These are phyloP conservation scores for Hyla sarda DNA, from an alignment of 2,113 vertebrate genomes.

Conservation along the genomic window DNA sequence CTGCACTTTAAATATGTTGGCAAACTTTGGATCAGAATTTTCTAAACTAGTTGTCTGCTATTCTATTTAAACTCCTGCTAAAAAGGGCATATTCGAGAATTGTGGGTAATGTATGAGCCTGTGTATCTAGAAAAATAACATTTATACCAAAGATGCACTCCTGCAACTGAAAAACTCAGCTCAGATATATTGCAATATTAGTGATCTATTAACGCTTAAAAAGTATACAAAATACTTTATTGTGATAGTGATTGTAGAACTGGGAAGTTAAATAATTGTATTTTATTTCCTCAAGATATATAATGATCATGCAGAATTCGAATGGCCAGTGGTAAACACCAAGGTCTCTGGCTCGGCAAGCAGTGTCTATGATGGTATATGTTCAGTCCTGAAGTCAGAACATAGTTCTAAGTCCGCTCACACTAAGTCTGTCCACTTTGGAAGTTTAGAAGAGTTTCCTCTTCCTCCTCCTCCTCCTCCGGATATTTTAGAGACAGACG, in stretches of 20 bases:
- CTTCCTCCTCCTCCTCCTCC: constrained; percentile 70
- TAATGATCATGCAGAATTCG: constrained; percentile 76
- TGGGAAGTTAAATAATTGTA: not conserved
- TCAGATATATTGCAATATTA: not conserved
- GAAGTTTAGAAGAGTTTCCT: constrained; percentile 78
- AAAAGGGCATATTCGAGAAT: not conserved
- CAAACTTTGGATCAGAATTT: not conserved
- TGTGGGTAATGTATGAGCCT: no score
- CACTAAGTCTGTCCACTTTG: constrained; percentile 65
- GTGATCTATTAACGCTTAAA: not conserved
- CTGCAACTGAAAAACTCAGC: not conserved
- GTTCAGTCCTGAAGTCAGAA: constrained; percentile 60
- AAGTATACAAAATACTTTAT: not conserved
- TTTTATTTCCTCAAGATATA: constrained; percentile 80
- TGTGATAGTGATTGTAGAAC: not conserved
- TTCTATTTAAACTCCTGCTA: not conserved
- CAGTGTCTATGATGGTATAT: constrained; percentile 67
- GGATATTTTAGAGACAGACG: constrained; percentile 76
- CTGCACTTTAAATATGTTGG: not conserved
- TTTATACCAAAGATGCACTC: not conserved
- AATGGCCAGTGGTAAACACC: constrained; percentile 72
- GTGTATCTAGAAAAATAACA: no score
- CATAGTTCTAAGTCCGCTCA: constrained; percentile 51
- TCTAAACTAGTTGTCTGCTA: not conserved
- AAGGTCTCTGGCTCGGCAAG: constrained; percentile 69